Evolutionary conservation across 2,797 vertebrate species (phyloP).

Genomic region (Catostomus latipinnis): DNA sequence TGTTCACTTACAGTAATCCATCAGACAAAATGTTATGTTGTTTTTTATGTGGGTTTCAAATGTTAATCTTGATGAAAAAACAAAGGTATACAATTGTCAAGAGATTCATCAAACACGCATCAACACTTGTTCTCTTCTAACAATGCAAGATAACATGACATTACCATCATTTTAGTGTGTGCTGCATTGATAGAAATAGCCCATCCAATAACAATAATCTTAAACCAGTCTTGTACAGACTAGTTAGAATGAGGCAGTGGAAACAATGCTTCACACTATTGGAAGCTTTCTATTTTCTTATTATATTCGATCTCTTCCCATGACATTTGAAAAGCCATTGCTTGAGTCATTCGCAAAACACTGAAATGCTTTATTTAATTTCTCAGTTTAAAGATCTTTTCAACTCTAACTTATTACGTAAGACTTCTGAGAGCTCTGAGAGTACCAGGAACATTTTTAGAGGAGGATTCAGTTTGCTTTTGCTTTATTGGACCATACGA

Average conservation of each 20-base stretch:
- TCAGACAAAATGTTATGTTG: not conserved
- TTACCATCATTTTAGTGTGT: not conserved
- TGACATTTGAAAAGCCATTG: not conserved
- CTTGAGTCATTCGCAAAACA: not conserved
- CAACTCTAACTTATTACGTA: slow-evolving; percentile 8
- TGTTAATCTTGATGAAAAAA: not conserved
- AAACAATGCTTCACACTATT: not conserved
- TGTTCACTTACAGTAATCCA: slow-evolving; percentile 5
- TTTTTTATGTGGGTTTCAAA: not conserved
- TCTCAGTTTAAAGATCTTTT: not conserved
- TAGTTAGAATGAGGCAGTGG: not conserved
- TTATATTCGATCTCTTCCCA: not conserved
- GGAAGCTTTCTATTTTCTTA: not conserved
- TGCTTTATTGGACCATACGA: slow-evolving; percentile 13
- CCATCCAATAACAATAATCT: not conserved
- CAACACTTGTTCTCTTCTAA: no score
- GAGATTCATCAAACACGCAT: not conserved
- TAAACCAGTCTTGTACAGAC: not conserved
- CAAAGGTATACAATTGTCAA: not conserved
- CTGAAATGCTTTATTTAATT: not conserved
- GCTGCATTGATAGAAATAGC: not conserved
- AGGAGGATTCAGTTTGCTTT: slow-evolving; percentile 1
- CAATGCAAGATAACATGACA: not conserved
- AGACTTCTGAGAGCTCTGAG: not conserved
- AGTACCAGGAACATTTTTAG: not conserved